Evolutionary conservation across 2,797 vertebrate genomes (phyloP), one percentile per base, ranked within the genome.

Genomic region (Tamandua tetradactyla): DNA sequence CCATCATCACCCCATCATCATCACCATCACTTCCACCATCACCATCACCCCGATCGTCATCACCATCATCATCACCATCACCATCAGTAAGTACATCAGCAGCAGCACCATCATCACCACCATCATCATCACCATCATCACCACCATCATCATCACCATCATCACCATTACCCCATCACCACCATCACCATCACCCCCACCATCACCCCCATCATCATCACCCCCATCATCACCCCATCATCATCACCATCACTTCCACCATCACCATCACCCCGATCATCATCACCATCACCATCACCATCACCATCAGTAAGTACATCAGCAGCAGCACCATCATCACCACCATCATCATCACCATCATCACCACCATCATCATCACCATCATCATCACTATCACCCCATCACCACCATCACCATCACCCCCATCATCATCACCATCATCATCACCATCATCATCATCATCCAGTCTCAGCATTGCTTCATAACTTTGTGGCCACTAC

Each of bases 191-290:
- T 2, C n/a, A 15, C 2, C 23, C 10, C 2, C 6, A 40, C 2
- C 30, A 59, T 1, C 17, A 30, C 1, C 25, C 7, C 10, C 12
- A 23, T 7, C 44, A 14, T 2, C n/a, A n/a, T n/a, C n/a, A n/a
- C n/a, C n/a, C n/a, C n/a, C n/a, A n/a, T n/a, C n/a, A n/a, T 2
- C 55, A 12, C 1, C 25, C 35, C 15, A n/a, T 18, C 30, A 8
- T 0, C 2, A 1, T 7, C 64, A 49, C 3, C 15, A 18, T 8
- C 0, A 12, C 3, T 62, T 5, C 15, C 61, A 47, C 1, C 1
- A 22, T 5, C 5, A 1, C 5, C 14, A 7, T 7, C 47, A 14
- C 4, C 15, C 13, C 11, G 6, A 4, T 5, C 23, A 1, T 4
- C n/a, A 32, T 5, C 14, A 7, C 7, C 47, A 14, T 4, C 15